Evolutionary conservation across 2,113 vertebrate genomes (phyloP), one percentile per base, ranked within the genome.

Genomic region (Hippocampus mohnikei): DNA sequence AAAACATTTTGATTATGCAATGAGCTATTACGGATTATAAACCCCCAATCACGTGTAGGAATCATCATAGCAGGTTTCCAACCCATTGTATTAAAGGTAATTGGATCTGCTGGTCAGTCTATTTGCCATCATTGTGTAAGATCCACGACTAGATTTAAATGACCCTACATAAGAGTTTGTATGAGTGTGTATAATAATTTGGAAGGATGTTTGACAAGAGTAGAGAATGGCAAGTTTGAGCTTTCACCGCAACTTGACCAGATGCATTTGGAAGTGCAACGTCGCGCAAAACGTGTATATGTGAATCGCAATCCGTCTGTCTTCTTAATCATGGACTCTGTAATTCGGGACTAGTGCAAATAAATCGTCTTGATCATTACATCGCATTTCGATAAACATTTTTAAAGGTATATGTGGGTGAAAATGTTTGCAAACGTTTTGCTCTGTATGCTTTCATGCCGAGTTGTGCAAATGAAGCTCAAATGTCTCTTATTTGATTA

Each of bases 71-170:
- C 73, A 79, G 73, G 55, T 81, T 79, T 79, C 42, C 77, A 78
- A 74, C 66, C n/a, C 64, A 63, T 80, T 65, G 65, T 46, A 85
- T 82, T 72, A 77, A 84, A 86, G 87, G 87, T 90, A 87, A 86
- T 82, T 89, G 86, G 89, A 91, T 73, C 90, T 93, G 90, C 91
- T 85, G 91, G 92, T 77, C 90, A 90, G 87, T 90, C 87, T 87
- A 73, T 81, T 70, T 89, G 90, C 87, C 88, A 85, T 71, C 59
- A 73, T 73, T 73, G 68, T 91, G 81, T 86, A 80, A 76, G 80
- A 75, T 78, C 71, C 66, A 80, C 79, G 65, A 55, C 25, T 71
- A 62, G 68, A 72, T 82, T 74, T 33, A 66, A 78, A 84, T 69
- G 67, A 25, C 61, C 67, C 70, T 61, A 29, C 80, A 76, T 82